Evolutionary conservation across 2,113 vertebrate genomes (phyloP).

Genomic region (Promerops cafer): DNA sequence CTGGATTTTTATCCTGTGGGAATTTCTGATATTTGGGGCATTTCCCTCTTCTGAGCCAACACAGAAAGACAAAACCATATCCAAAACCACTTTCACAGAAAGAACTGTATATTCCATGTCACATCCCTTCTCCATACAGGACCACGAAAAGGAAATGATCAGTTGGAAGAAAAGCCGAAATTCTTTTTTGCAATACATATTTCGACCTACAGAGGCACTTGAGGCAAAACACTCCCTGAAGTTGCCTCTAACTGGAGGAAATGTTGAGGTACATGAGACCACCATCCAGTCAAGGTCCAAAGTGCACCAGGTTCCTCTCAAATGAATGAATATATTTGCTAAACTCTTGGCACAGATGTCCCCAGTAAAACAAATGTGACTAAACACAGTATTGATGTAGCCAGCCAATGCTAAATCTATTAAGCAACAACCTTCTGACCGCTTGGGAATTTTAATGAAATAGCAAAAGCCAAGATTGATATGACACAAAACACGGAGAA

Average conservation of each 20-base stretch:
- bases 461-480: constrained; percentile 55
- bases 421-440: constrained; percentile 60
- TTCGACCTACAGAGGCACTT: neutral
- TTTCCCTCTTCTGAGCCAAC: neutral
- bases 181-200: neutral
- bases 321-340: constrained; percentile 45
- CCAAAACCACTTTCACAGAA: neutral
- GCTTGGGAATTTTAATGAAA: constrained; percentile 66
- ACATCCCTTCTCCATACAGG: neutral
- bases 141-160: neutral
- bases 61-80: neutral
- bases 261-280: neutral
- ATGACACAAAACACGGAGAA: constrained; percentile 44
- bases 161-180: neutral
- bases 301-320: constrained; percentile 2
- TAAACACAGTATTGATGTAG: constrained; percentile 56
- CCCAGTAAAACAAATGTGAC: constrained; percentile 60
- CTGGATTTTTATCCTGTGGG: neutral
- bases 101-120: neutral
- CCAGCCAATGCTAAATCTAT: constrained; percentile 63
- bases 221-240: neutral
- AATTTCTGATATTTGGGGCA: neutral
- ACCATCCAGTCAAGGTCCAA: neutral
- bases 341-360: constrained; percentile 37
- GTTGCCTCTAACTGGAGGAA: neutral